Evolutionary conservation across 2,888 invertebrate genomes (phyloP).

Genomic region (Cosmorhoe ocellata): DNA sequence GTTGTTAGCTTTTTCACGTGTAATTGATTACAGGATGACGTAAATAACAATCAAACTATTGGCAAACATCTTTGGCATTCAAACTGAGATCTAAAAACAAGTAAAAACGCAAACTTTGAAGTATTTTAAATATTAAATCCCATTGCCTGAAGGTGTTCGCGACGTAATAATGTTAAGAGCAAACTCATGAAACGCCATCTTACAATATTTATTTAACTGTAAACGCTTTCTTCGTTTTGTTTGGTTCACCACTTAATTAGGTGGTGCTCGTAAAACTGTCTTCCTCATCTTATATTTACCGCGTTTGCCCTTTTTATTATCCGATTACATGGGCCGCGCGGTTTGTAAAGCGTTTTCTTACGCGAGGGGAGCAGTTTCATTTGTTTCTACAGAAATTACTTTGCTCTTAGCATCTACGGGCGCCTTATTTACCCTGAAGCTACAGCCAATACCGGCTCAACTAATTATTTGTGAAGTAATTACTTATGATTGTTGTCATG

Average conservation of each 20-base stretch:
- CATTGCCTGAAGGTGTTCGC: background rate
- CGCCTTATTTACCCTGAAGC: constrained; percentile 38
- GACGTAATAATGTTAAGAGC: constrained; percentile 17
- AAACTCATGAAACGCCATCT: constrained; percentile 26
- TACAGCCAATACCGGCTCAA: constrained; percentile 32
- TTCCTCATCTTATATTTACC: constrained; percentile 83
- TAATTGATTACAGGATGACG: constrained; percentile 28
- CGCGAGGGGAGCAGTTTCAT: constrained; percentile 80
- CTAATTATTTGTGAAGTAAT: constrained; percentile 59
- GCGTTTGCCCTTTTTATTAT: constrained; percentile 83
- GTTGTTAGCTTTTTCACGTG: constrained; percentile 43
- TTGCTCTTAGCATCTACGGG: constrained; percentile 52
- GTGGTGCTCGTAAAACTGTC: constrained; percentile 82
- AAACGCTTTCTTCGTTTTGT: constrained; percentile 75
- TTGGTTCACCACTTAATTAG: constrained; percentile 82
- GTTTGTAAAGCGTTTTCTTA: constrained; percentile 75
- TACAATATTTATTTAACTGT: constrained; percentile 57
- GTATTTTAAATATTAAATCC: background rate
- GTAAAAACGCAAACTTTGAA: background rate
- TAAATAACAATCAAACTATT: too few relatives aligned
- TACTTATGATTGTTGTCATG: constrained; percentile 66
- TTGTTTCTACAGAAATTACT: constrained; percentile 81
- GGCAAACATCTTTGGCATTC: too few relatives aligned
- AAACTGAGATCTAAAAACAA: too few relatives aligned
- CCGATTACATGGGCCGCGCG: constrained; percentile 81